Base-by-base conservation (phyloP, 2,797 vertebrate species). In the Eremophila alpestris region DNA sequence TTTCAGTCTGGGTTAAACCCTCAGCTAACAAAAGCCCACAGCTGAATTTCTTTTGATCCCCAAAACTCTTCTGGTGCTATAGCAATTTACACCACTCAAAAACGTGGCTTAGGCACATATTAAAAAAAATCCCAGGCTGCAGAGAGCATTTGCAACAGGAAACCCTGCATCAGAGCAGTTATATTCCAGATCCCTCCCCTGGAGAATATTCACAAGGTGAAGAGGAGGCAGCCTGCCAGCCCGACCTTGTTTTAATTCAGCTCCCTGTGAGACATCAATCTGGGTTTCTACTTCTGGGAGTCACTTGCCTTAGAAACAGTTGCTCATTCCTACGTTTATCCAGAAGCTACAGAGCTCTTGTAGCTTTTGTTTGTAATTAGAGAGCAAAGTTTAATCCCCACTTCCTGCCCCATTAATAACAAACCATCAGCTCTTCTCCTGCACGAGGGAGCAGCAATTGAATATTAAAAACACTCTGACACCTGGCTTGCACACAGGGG, bases 161-260 rank as follows among this genome's bases (percentile, higher is more conserved):
- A 94, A 69, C 41, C 22, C 73, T 54, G 24, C 13, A 14, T 92
- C 84, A 86, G 78, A 92, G 59, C 86, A 87, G 83, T 63, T 68
- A 19, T 45, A 34, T 54, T 79, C 84, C 93, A 90, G 85, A 84
- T 74, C 63, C 8, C 1, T n/a, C 83, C 87, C 93, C 17, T 22
- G 70, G 83, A 92, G 93, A 90, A 82, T 11, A 83, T 24, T 40
- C 77, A n/a, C 93, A 92, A 96, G 95, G 95, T 96, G 95, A 87
- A 74, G 90, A 93, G 88, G 55, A 90, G 91, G 85, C 87, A 88
- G 87, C 40, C 91, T 91, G 95, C 93, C 90, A 94, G 16, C 68
- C 52, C 5, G 15, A 43, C 90, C 90, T 83, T 70, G 83, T 76
- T 92, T 93, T 74, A 82, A 87, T 94, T 94, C 88, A 77, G 34